Conservation (phyloP, 2,113 vertebrate species). For the Nibea coibor region DNA sequence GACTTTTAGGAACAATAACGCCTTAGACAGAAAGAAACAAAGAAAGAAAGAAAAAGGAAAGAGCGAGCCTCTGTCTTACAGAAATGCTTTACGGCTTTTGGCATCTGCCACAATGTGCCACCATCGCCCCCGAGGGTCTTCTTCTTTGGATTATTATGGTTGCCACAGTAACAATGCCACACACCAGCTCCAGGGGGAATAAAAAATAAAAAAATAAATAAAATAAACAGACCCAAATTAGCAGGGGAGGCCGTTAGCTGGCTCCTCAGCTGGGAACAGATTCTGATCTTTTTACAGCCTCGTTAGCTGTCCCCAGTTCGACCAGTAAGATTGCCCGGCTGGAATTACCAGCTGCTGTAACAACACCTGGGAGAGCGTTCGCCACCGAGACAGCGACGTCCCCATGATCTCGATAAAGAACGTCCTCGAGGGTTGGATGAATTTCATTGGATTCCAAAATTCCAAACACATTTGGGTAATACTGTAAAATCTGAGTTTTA, state of each 20-base stretch:
- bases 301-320: constrained; percentile 34
- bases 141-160: constrained; percentile 46
- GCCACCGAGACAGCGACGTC: neutral
- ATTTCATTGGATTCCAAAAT: neutral
- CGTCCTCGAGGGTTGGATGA: neutral
- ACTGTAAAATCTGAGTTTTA: neutral
- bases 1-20: neutral
- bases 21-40: neutral
- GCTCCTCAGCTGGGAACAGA: constrained; percentile 28
- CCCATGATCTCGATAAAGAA: neutral
- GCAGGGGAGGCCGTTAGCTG: neutral
- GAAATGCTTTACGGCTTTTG: constrained; percentile 57
- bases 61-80: constrained; percentile 10
- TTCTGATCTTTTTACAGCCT: constrained; percentile 38
- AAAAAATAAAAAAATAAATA: neutral
- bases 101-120: constrained; percentile 63
- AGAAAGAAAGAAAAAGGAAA: neutral
- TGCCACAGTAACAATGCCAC: constrained; percentile 34
- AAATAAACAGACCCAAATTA: constrained; percentile 19
- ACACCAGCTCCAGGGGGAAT: constrained; percentile 22
- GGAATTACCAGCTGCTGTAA: constrained; percentile 22
- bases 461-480: neutral
- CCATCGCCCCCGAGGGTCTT: constrained; percentile 51
- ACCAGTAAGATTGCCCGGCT: constrained; percentile 15
- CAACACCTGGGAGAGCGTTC: constrained; percentile 5